Conservation (phyloP, 2,113 vertebrate species). For the Lampris megalopsis region DNA sequence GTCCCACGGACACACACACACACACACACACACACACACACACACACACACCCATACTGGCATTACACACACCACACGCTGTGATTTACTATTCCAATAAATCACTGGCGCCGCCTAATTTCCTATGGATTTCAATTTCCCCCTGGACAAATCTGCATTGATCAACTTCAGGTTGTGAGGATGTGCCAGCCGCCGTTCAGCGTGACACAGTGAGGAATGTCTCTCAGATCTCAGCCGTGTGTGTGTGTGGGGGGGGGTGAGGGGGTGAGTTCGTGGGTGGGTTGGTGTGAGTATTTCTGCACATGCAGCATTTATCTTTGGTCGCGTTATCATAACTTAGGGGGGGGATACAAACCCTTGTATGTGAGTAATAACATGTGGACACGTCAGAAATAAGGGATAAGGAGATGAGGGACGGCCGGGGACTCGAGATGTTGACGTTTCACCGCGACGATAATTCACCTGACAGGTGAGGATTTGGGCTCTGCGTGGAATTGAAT, state of each 20-base stretch:
- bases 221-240: constrained; percentile 49
- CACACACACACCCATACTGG: constrained; percentile 24
- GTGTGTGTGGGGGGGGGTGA: constrained; percentile 26
- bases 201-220: constrained; percentile 78
- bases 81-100: constrained; percentile 82
- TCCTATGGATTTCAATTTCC: constrained; percentile 85
- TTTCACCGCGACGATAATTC: constrained; percentile 64
- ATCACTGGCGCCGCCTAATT: constrained; percentile 80
- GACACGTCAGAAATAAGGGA: constrained; percentile 75
- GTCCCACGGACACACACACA: constrained; percentile 36
- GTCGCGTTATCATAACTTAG: constrained; percentile 30
- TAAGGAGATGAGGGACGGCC: constrained; percentile 61
- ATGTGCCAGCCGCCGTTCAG: constrained; percentile 77
- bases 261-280: constrained; percentile 8
- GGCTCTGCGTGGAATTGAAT: background rate
- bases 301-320: constrained; percentile 70
- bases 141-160: constrained; percentile 81
- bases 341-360: constrained; percentile 73
- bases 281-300: constrained; percentile 61
- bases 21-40: constrained; percentile 21
- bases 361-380: constrained; percentile 76
- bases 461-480: constrained; percentile 20
- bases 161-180: constrained; percentile 79
- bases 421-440: constrained; percentile 65
- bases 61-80: constrained; percentile 49